phyloP scores from a whole-genome alignment of 2,888 invertebrate genomes.

The Cinara cedri region DNA sequence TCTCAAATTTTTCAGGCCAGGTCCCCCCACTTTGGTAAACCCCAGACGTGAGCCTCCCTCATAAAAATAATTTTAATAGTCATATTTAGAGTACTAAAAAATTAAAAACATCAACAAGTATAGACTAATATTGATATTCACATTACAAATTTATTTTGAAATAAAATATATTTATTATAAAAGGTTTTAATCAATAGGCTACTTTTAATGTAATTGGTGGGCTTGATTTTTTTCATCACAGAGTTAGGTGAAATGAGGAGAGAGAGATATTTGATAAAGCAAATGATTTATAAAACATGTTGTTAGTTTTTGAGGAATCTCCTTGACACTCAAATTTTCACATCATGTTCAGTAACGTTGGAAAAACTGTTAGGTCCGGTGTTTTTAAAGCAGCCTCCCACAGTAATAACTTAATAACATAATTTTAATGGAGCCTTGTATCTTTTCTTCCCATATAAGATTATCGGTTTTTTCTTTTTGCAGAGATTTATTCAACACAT shows the following conservation, averaged over 20 bases:
- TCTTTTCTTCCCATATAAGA: constrained; percentile 21
- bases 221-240: too few species aligned
- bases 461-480: constrained; percentile 20
- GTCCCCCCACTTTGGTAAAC: background rate
- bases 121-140: background rate
- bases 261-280: too few species aligned
- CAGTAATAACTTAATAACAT: constrained; percentile 18
- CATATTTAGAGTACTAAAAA: background rate
- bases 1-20: constrained; percentile 3
- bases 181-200: too few species aligned
- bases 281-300: too few species aligned
- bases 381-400: constrained; percentile 23
- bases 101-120: too few species aligned
- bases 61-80: background rate
- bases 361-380: constrained; percentile 17
- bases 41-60: background rate
- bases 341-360: constrained; percentile 12
- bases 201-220: too few species aligned
- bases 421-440: constrained; percentile 28
- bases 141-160: too few species aligned
- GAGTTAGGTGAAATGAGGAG: too few species aligned
- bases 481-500: constrained; percentile 24
- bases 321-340: constrained; percentile 23
- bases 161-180: too few species aligned
- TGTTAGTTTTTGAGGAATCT: constrained; percentile 22